Conservation (phyloP, 2,888 invertebrate genomes). For the Embidobia sp. region DNA sequence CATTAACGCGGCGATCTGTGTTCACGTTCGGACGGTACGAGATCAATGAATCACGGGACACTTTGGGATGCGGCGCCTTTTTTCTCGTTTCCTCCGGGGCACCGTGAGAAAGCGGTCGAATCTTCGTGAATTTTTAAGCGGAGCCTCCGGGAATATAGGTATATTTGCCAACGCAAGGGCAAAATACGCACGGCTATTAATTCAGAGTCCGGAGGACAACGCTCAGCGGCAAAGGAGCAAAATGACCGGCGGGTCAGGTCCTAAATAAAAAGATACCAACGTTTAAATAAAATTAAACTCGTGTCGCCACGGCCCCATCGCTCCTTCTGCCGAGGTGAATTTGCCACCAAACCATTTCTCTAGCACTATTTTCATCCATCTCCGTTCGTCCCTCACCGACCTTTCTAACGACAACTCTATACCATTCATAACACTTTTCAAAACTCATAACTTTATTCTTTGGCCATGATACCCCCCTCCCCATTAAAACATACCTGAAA, state of each 20-base stretch:
- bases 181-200: constrained; percentile 79
- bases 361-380: constrained; percentile 32
- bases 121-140: constrained; percentile 72
- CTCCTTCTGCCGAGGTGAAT: constrained; percentile 54
- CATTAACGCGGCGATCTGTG: constrained; percentile 66
- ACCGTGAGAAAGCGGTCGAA: constrained; percentile 76
- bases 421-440: too few species aligned
- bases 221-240: constrained; percentile 75
- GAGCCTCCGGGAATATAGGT: constrained; percentile 67
- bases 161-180: constrained; percentile 70
- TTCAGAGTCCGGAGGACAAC: constrained; percentile 76
- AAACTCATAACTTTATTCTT: too few species aligned
- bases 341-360: constrained; percentile 30
- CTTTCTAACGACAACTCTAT: too few species aligned
- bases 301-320: constrained; percentile 76
- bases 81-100: constrained; percentile 66
- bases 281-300: constrained; percentile 81
- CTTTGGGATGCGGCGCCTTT: constrained; percentile 66
- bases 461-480: too few species aligned
- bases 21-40: constrained; percentile 65
- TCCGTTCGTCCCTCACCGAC: not conserved
- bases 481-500: too few species aligned
- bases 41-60: constrained; percentile 67
- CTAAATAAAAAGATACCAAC: constrained; percentile 80
- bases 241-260: constrained; percentile 78